Base-by-base conservation (phyloP, 2,797 vertebrate genomes). In the Paguma larvata region DNA sequence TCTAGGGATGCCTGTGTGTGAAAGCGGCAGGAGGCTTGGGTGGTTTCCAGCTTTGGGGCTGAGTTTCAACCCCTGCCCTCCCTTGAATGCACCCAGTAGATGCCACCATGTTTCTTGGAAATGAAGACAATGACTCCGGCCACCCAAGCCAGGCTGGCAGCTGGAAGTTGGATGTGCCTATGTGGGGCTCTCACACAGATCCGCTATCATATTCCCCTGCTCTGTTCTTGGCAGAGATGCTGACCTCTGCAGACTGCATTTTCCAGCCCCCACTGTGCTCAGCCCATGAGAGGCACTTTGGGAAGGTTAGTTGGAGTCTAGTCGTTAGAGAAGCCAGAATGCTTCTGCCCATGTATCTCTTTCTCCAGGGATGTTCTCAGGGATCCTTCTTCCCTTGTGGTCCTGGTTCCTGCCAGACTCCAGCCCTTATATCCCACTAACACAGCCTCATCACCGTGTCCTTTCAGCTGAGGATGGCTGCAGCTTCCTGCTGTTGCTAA, bases 1-100 rank as follows among this genome's bases (percentile, higher is more conserved):
- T 38, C 38, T 16, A 67, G 27, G 15, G 16, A 38, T 62, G 15
- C 10, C 2, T 16, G 13, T 38, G 4, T 87, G 30, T 48, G 70
- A 63, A 12, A 30, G 46, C 41, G 23, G 30, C 6, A 84, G 89
- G 41, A 51, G 15, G 12, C 18, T 38, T 62, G 5, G 13, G 6
- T 53, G 15, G 19, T 51, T 87, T 89, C 25, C 8, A 62, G 79
- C 48, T 77, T 41, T 44, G 48, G 51, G 51, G 72, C n/a, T 73
- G 73, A 63, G 11, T 59, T 87, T 87, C 32, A 18, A 63, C 11
- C 10, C 23, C 44, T 63, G 7, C 15, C 19, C 21, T 34, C 46
- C 38, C 41, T n/a, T 56, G 48, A 32, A 93, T 95, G 97, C 78
- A 96, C 89, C 94, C 95, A 97, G 63, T n/a, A 94, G 68, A 51